Base-by-base conservation (phyloP, 2,888 invertebrate genomes). In the Lepidonotus clava region DNA sequence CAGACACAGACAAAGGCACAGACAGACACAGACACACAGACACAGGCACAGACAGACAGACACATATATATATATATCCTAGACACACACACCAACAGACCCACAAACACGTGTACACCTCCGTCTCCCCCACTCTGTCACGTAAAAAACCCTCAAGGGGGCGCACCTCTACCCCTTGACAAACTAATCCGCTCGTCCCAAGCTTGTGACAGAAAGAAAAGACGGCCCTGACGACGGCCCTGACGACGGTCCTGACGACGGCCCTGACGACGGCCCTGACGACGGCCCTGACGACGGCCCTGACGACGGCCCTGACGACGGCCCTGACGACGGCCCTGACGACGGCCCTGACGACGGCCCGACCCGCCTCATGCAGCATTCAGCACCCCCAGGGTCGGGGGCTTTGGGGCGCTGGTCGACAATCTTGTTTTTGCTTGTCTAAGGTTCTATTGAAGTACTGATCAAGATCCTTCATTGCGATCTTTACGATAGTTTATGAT, bases 121-220 rank as follows among this genome's bases (percentile, higher is more conserved):
- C 66, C 66, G 32, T 34, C 28, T 21, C 34, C 24, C 18, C 18
- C 11, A 24, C 66, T 24, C 28, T 38, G 21, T 21, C 71, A 34
- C 71, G 71, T 71, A 34, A 11, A 36, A 34, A 71, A 34, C 71
- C 38, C 38, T 5, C 71, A 21, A 2, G 36, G 8, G 2, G 71
- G 18, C 36, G 71, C 36, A 38, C n/a, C n/a, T 21, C 71, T 1
- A 14, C 21, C 71, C 38, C n/a, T n/a, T 71, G 71, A 71, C 71
- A 71, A 14, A 71, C 71, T 71, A 71, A 71, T 71, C 71, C 71
- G 36, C 36, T 14, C n/a, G n/a, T n/a, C n/a, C 46, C 71, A 21
- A 38, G 18, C 71, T 71, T 34, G 14, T 34, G 71, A 71, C 71
- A 71, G 71, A 71, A 71, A 71, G 71, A 71, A 34, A 34, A 38